Evolutionary conservation across 64 coral and sea anemone species (phyloP), one percentile per base, ranked within the genome.

Genomic region (Actinia equina): DNA sequence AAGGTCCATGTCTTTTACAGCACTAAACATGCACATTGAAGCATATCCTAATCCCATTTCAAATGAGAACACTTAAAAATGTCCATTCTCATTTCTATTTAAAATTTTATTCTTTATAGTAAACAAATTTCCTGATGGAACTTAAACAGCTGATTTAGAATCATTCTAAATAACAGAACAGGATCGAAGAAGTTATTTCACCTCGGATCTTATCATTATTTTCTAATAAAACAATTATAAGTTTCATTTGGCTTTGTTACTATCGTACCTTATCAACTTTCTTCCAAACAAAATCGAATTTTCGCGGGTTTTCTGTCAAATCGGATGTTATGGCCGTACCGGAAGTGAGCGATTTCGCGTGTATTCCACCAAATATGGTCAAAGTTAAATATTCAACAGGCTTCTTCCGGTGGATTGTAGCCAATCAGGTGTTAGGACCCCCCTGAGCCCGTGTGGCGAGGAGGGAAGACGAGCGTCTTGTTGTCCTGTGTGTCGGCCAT

Each of bases 401-500:
- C 69, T 61, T 63, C 74, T 71, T 87, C 59, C 86, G 89, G 88
- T 90, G 91, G 86, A 83, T 89, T 80, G 86, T 20, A 88, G 70
- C 97, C 97, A 99, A 99, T 99, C 90, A 95, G 82, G 84, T 85
- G 77, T 84, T 56, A 86, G 71, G 93, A 93, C 93, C 93, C 93
- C 93, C 93, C 86, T 79, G 83, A 84, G 89, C 78, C 93, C 87
- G 59, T 92, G 90, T 92, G 90, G 88, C 85, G 93, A 95, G 97
- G 97, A 99, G 97, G 97, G 93, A 90, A 99, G 91, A 92, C 94
- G 93, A 99, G 97, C 97, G 97, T 99, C 97, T 89, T 93, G 92
- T 93, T 93, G 91, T 89, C 86, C 67, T 89, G 88, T 89, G 88
- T 95, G 93, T 93, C 91, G 90, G 93, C 93, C 91, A 95, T 99